These are phyloP conservation scores for Campopleginae sp. DNA, from an alignment of 2,888 invertebrate genomes.

Conservation along the genomic window DNA sequence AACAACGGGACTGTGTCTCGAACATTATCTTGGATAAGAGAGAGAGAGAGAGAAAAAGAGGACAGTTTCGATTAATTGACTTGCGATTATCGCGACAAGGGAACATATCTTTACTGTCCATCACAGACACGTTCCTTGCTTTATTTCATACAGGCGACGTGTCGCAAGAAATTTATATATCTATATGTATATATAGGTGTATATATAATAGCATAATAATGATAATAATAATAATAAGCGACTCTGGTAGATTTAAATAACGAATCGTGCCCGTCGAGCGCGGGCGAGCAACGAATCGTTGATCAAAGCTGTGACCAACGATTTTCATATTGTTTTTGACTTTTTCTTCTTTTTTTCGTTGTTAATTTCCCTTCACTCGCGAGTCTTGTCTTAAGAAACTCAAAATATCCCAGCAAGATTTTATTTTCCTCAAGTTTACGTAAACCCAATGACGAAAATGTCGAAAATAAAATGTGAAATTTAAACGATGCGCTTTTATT, in stretches of 20 bases:
- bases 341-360: conserved; percentile 45
- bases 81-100: conserved; percentile 69
- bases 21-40: neutral
- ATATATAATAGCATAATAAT: conserved; percentile 26
- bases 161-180: conserved; percentile 60
- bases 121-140: conserved; percentile 57
- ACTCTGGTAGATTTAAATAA: conserved; percentile 14
- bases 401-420: neutral
- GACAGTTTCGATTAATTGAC: conserved; percentile 71
- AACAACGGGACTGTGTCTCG: conserved; percentile 36
- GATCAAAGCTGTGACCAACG: conserved; percentile 49
- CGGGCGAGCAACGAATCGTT: no score
- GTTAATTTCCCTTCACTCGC: conserved; percentile 51
- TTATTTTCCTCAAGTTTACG: neutral
- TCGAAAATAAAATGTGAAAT: neutral
- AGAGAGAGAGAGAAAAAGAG: conserved; percentile 28
- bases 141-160: conserved; percentile 54
- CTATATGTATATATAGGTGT: conserved; percentile 16
- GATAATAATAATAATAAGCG: conserved; percentile 51
- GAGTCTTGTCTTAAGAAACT: neutral
- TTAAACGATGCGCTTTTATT: neutral
- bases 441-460: neutral
- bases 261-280: conserved; percentile 43
- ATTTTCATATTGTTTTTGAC: conserved; percentile 14
- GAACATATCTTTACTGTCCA: conserved; percentile 61